Evolutionary conservation across 2,888 invertebrate genomes (phyloP).

Genomic region (Heliconius hortense): DNA sequence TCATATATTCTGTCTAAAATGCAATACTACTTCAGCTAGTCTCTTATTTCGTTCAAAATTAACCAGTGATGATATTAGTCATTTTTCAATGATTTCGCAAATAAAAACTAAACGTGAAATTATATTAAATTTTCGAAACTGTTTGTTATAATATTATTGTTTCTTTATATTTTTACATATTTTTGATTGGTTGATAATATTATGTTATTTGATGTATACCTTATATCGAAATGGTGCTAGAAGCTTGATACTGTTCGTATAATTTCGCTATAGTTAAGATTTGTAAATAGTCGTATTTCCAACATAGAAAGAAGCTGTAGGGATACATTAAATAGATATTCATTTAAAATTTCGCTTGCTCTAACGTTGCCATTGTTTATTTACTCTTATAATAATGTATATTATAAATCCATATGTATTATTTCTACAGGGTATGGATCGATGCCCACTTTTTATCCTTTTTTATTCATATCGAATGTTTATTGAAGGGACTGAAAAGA

Average conservation of each 20-base stretch:
- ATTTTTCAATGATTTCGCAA: slow-evolving; percentile 52
- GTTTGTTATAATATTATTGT: slow-evolving; percentile 64
- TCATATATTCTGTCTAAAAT: slow-evolving; percentile 54
- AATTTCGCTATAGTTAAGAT: slow-evolving; percentile 64
- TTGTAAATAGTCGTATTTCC: slow-evolving; percentile 61
- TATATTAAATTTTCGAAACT: slow-evolving; percentile 48
- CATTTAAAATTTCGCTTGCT: slow-evolving; percentile 57
- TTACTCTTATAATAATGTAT: slow-evolving; percentile 22
- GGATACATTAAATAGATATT: slow-evolving; percentile 40
- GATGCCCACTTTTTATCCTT: slow-evolving; percentile 58
- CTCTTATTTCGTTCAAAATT: slow-evolving; percentile 70
- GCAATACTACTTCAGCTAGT: slow-evolving; percentile 76
- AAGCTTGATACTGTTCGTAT: slow-evolving; percentile 70
- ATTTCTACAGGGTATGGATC: slow-evolving; percentile 68
- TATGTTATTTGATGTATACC: slow-evolving; percentile 74
- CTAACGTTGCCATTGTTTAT: slow-evolving; percentile 63
- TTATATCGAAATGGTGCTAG: slow-evolving; percentile 81
- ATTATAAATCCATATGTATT: slow-evolving; percentile 47
- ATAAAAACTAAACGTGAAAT: slow-evolving; percentile 36
- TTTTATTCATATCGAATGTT: slow-evolving; percentile 65
- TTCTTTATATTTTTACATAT: slow-evolving; percentile 56
- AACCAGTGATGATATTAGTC: slow-evolving; percentile 57
- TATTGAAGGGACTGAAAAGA: slow-evolving; percentile 71
- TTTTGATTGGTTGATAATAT: slow-evolving; percentile 77
- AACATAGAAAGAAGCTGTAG: slow-evolving; percentile 46